These are phyloP conservation scores for Magallana nippona DNA, from an alignment of 2,888 invertebrate genomes.

Conservation along the genomic window DNA sequence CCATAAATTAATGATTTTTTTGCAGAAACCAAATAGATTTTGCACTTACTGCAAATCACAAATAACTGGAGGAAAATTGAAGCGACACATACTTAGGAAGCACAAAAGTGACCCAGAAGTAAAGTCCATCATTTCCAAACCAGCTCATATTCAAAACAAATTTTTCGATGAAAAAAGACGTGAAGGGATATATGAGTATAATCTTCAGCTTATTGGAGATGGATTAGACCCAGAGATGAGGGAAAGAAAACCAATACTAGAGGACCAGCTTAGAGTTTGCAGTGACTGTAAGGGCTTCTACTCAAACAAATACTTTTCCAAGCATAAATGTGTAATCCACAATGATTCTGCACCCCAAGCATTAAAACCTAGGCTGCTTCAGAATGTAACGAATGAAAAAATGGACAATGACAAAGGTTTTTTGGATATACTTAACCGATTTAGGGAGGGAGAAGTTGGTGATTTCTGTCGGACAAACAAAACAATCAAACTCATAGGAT, in stretches of 20 bases:
- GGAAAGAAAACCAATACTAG: conserved; percentile 37
- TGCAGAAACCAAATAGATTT: conserved; percentile 40
- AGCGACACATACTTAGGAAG: conserved; percentile 43
- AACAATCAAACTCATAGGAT: conserved; percentile 40
- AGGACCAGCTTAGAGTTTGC: conserved; percentile 43
- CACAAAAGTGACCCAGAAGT: conserved; percentile 42
- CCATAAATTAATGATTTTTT: background rate
- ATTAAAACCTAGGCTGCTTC: conserved; percentile 42
- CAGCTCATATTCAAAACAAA: conserved; percentile 34
- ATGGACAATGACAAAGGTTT: conserved; percentile 41
- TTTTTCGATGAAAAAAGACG: conserved; percentile 40
- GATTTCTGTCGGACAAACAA: conserved; percentile 42
- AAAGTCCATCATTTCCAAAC: conserved; percentile 37
- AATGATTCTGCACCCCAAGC: conserved; percentile 22
- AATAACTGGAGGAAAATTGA: conserved; percentile 47
- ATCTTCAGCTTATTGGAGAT: conserved; percentile 35
- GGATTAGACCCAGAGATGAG: conserved; percentile 45
- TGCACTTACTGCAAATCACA: conserved; percentile 43
- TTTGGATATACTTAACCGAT: conserved; percentile 45
- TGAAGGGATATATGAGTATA: conserved; percentile 46
- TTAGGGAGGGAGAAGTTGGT: conserved; percentile 46
- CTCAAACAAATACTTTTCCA: conserved; percentile 41
- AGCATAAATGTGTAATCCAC: conserved; percentile 43
- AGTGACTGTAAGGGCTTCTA: conserved; percentile 39
- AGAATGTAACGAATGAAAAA: background rate